Base-by-base conservation (phyloP, 2,888 invertebrate species). In the Caenorhabditis doughertyi region DNA sequence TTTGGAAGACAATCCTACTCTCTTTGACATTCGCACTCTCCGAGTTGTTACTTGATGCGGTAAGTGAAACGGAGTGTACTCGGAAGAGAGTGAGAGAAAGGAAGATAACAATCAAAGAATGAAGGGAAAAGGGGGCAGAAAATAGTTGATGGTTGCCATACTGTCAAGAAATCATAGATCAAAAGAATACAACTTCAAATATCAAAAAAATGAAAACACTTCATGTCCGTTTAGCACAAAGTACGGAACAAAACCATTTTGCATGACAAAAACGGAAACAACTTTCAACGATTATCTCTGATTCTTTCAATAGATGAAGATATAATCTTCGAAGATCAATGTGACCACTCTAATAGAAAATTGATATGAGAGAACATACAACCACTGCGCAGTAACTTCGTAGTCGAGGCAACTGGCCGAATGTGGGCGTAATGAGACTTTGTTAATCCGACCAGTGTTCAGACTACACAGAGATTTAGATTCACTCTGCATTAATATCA, bases 181-280 rank as follows among this genome's bases (percentile, higher is more conserved):
- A 79, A 79, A 79, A 64, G 70, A 70, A 64, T 56, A 71, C 70
- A 71, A 79, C 62, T 79, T 79, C 77, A 79, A 58, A 76, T 67
- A 58, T 53, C 32, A 35, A 47, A 65, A 55, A 65, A 65, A 51
- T 23, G 27, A 76, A 79, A 71, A 71, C 71, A 71, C 35, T 49
- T 39, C 35, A 35, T 35, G 35, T 9, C 5, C 35, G 13, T 47
- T 13, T 47, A n/a, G 2, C n/a, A 18, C 18, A 47, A 4, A n/a
- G 67, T 53, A 21, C 49, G 47, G 67, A 51, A 67, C 51, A 51
- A n/a, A 39, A 25, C 29, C n/a, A 32, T 7, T 47, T 13, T 11
- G 39, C 16, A 23, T 9, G 3, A 29, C 29, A n/a, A 11, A 29
- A 27, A 16, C n/a, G 44, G 25, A 44, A 25, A 21, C n/a, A 21